Evolutionary conservation across 1,140 invertebrate genomes (phyloP).

Genomic region (Halictus rubicundus): DNA sequence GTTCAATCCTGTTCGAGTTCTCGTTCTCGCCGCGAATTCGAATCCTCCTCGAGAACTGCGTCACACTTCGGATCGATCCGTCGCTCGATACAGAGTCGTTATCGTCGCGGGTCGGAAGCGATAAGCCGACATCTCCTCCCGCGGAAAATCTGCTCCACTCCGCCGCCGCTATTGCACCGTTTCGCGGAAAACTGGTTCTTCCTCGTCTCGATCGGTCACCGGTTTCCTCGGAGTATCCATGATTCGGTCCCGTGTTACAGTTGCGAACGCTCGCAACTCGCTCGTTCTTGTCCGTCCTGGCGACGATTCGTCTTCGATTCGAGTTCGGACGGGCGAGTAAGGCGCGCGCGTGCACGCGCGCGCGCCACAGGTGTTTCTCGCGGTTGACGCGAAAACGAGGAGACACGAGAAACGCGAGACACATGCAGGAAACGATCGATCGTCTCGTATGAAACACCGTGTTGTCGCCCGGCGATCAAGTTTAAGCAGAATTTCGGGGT

Average conservation of each 20-base stretch:
- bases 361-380: not conserved
- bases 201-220: not conserved
- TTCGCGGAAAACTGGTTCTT: not conserved
- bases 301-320: too few relatives aligned
- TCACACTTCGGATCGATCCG: not conserved
- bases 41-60: not conserved
- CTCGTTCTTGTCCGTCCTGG: not conserved
- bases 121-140: not conserved
- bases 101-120: not conserved
- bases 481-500: slow-evolving; percentile 15
- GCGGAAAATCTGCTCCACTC: not conserved
- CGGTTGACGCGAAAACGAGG: slow-evolving; percentile 12
- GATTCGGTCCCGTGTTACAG: not conserved
- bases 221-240: too few relatives aligned
- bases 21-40: not conserved
- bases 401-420: too few relatives aligned
- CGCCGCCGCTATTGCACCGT: too few relatives aligned
- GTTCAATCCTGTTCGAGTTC: not conserved
- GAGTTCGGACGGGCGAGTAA: too few relatives aligned
- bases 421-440: slow-evolving; percentile 21
- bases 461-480: not conserved
- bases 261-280: too few relatives aligned
- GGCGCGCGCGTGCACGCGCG: not conserved
- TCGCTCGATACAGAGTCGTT: not conserved
- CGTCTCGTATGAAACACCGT: slow-evolving; percentile 27